A percentile compares a stretch with the other conserved stretches of the same genome.
phyloP scores from a whole-genome alignment of 2,113 vertebrate genomes.

The Triplophysa tibetana region DNA sequence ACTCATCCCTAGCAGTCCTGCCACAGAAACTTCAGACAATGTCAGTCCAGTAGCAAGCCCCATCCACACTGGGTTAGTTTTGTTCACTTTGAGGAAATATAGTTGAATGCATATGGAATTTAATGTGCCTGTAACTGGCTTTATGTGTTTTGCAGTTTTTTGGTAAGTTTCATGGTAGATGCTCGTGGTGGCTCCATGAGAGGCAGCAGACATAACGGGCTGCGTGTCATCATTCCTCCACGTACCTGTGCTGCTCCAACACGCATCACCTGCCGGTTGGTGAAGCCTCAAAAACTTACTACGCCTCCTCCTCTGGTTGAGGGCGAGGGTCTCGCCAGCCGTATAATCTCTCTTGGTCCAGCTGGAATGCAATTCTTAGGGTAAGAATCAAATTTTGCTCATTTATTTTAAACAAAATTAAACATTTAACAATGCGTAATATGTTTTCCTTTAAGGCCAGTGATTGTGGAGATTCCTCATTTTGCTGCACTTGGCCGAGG shows the following conservation, averaged over 20 bases:
- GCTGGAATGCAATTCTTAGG: constrained; percentile 92
- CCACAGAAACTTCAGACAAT: constrained; percentile 97
- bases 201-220: constrained; percentile 90
- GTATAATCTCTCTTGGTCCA: constrained; percentile 91
- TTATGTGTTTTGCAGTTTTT: constrained; percentile 66
- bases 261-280: constrained; percentile 93
- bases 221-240: constrained; percentile 90
- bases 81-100: no score
- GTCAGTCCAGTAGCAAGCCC: constrained; percentile 98
- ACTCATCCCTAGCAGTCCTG: constrained; percentile 94
- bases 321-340: constrained; percentile 89
- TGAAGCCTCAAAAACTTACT: constrained; percentile 92
- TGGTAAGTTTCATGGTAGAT: constrained; percentile 98
- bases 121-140: no score
- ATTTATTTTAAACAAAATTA: no score
- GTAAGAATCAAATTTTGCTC: constrained; percentile 67
- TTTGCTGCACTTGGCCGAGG: constrained; percentile 87
- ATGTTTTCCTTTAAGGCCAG: constrained; percentile 76
- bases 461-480: constrained; percentile 96
- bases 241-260: constrained; percentile 89
- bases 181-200: constrained; percentile 95
- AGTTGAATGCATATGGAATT: no score
- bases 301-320: constrained; percentile 88
- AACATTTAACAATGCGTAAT: no score
- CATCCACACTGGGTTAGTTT: constrained; percentile 90